Evolutionary conservation across 2,797 vertebrate species (phyloP).

Genomic region (Gastrophryne carolinensis): DNA sequence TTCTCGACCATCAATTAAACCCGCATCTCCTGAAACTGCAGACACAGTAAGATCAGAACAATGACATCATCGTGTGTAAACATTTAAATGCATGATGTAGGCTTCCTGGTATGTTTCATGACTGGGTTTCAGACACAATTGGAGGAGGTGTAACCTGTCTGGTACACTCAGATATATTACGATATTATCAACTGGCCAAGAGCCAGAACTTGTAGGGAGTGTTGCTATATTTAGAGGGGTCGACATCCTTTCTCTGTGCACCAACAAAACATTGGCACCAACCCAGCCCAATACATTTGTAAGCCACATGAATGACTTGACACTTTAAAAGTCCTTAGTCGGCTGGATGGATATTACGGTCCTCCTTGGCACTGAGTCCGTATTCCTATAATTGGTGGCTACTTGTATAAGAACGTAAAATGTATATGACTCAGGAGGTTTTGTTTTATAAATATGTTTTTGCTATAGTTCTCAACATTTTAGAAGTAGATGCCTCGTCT

Average conservation of each 20-base stretch:
- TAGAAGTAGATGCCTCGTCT: too few species aligned
- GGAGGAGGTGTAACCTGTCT: not conserved
- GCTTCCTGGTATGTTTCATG: not conserved
- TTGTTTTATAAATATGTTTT: too few species aligned
- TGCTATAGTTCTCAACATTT: too few species aligned
- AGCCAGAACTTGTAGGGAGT: not conserved
- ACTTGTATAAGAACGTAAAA: not conserved
- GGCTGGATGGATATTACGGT: not conserved
- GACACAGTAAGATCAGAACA: not conserved
- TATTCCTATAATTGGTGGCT: not conserved
- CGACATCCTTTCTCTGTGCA: not conserved
- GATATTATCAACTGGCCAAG: conserved; percentile 6
- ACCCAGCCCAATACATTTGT: conserved; percentile 13
- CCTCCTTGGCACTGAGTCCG: not conserved
- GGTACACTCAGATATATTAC: not conserved
- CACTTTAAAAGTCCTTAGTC: conserved; percentile 2
- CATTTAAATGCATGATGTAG: conserved; percentile 7
- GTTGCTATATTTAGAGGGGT: not conserved
- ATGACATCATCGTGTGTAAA: not conserved
- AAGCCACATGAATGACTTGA: conserved; percentile 15
- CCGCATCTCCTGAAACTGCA: not conserved
- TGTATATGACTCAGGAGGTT: too few species aligned
- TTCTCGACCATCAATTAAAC: not conserved
- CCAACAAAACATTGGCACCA: conserved; percentile 10
- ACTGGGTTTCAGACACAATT: not conserved